Evolutionary conservation across 2,888 invertebrate species (phyloP).

Genomic region (Atrina japonica): DNA sequence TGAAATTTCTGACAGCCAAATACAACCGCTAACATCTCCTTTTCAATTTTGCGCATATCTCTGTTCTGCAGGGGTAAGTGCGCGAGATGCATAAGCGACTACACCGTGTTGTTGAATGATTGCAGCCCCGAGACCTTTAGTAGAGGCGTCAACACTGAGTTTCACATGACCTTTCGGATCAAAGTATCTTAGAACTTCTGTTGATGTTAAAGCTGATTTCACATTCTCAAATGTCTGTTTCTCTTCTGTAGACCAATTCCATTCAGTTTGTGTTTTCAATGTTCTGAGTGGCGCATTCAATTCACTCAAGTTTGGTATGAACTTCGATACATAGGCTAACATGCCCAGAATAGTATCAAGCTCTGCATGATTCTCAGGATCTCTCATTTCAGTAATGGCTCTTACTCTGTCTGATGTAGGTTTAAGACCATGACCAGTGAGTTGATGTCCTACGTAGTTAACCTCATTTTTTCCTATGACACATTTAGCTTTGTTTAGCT

Average conservation of each 20-base stretch:
- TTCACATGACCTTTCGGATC: no score
- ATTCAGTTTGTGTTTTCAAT: constrained; percentile 22
- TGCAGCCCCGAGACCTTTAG: constrained; percentile 24
- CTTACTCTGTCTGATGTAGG: constrained; percentile 28
- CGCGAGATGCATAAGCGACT: constrained; percentile 17
- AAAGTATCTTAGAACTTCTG: no score
- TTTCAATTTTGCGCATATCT: constrained; percentile 30
- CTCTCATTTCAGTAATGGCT: constrained; percentile 35
- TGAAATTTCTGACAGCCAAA: constrained; percentile 20
- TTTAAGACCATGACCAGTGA: constrained; percentile 33
- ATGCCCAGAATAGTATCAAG: constrained; percentile 38
- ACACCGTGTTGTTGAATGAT: constrained; percentile 22
- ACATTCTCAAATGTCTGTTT: constrained; percentile 17
- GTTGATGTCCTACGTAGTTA: constrained; percentile 39
- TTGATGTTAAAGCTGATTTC: constrained; percentile 9
- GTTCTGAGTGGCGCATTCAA: constrained; percentile 36
- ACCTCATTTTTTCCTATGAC: constrained; percentile 30
- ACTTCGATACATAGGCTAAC: constrained; percentile 35
- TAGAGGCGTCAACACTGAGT: constrained; percentile 24
- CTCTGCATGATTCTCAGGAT: constrained; percentile 30
- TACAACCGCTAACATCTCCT: constrained; percentile 38
- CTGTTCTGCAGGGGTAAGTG: constrained; percentile 21
- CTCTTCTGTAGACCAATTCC: constrained; percentile 4
- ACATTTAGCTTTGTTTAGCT: constrained; percentile 29
- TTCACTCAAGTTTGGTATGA: constrained; percentile 32